Base-by-base conservation (phyloP, 2,797 vertebrate genomes). In the Thripadectes ignobilis region DNA sequence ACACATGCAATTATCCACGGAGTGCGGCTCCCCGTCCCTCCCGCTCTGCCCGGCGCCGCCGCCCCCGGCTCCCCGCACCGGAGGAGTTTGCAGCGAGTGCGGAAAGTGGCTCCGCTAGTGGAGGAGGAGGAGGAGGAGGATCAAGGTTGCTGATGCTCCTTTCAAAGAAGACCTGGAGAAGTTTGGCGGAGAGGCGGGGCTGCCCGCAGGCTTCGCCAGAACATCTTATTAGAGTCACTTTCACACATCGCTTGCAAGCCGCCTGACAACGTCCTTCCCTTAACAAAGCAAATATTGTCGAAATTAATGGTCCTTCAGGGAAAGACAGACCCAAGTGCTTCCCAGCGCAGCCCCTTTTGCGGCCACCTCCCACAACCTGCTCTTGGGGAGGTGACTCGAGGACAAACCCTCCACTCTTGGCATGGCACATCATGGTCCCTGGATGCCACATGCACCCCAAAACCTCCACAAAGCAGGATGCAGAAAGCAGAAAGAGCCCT, bases 191-290 rank as follows among this genome's bases (percentile, higher is more conserved):
- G 95, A 93, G 91, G 95, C 52, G 76, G 92, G 18, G 74, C 93
- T 74, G 95, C 84, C 91, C 19, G 66, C 73, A 84, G 81, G 72
- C 77, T 97, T 95, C 86, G 92, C 95, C 75, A 48, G 88, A 93
- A 93, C 83, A 29, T 76, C 95, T 96, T 91, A 93, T 95, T 95
- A 96, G 83, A 96, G 96, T 97, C 94, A 95, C 97, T 97, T 97
- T 95, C 96, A 96, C 94, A 96, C 95, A 95, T 90, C 93, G 30
- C 79, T 97, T 97, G 96, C 96, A 96, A 96, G 93, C 77, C 0
- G 54, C 69, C 94, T 91, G 93, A 83, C 67, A 92, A 93, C 2
- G 91, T 94, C 92, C 95, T 96, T 92, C 51, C 94, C 80, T 89
- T 92, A 96, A 88, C 91, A 93, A 96, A 94, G 96, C 75, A 96